These are phyloP conservation scores for Nemotelus pantherinus DNA, from an alignment of 2,888 invertebrate genomes.

Conservation along the genomic window DNA sequence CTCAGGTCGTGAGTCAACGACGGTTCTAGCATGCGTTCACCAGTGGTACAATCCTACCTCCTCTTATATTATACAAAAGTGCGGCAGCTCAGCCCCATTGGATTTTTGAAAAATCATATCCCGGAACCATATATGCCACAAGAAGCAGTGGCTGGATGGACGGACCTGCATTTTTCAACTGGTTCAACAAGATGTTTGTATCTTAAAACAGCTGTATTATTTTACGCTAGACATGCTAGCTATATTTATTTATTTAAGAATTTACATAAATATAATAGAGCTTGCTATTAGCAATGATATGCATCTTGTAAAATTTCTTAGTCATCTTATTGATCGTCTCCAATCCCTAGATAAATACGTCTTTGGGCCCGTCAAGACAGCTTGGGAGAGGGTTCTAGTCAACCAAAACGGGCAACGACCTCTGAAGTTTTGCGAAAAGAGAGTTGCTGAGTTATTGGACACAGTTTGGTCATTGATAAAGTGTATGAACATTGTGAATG, in stretches of 20 bases:
- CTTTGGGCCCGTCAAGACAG: constrained; percentile 43
- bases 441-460: constrained; percentile 20
- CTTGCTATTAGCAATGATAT: constrained; percentile 40
- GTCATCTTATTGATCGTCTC: constrained; percentile 38
- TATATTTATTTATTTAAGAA: too few relatives aligned
- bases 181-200: constrained; percentile 11
- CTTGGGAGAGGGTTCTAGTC: constrained; percentile 34
- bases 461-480: constrained; percentile 11
- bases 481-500: constrained; percentile 16
- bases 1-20: constrained; percentile 37
- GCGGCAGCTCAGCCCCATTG: constrained; percentile 33
- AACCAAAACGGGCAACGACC: constrained; percentile 34
- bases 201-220: constrained; percentile 34
- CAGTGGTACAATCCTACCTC: too few relatives aligned
- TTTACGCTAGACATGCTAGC: constrained; percentile 43
- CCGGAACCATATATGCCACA: constrained; percentile 44
- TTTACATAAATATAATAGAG: constrained; percentile 46
- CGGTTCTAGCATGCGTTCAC: background rate
- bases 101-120: constrained; percentile 29
- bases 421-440: constrained; percentile 6
- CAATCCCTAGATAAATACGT: constrained; percentile 41
- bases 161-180: constrained; percentile 12
- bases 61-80: constrained; percentile 44
- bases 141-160: constrained; percentile 35
- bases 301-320: constrained; percentile 39